Evolutionary conservation across 2,888 invertebrate genomes (phyloP), one percentile per base, ranked within the genome.

Genomic region (Amphimallon solstitiale): DNA sequence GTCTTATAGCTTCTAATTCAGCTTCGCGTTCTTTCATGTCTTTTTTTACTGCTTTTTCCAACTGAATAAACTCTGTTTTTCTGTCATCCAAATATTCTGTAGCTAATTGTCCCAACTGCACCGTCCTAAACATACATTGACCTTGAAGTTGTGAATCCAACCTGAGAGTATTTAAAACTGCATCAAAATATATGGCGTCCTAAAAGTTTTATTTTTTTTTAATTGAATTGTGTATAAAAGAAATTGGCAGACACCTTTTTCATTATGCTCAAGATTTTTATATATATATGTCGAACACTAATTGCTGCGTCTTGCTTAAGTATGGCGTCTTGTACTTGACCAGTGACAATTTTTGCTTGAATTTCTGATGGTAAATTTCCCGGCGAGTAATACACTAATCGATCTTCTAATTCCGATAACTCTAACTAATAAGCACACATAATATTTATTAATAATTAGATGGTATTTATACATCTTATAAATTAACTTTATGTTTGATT

Each of bases 141-240:
- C 87, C 86, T 79, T 90, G 90, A 7, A 84, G 84, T 40, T 84
- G 79, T 66, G 86, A 86, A 75, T 91, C 89, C 21, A 84, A 75
- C 72, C 85, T 85, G 49, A 90, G 78, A 0, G 86, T 85, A 37
- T 85, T 84, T 61, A 90, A 76, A 2, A 90, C 86, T 0, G 86
- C 86, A 49, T 89, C 88, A 72, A 88, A 90, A 74, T 88, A 88
- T 5, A 87, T 83, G 0, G 88, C 84, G 74, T 91, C 90, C 90
- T 89, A 73, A 34, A 70, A 63, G 14, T 62, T 51, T 51, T n/a
- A 19, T 1, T 3, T n/a, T 17, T 34, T 34, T 29, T 60, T 12
- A 17, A 34, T 37, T 15, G 0, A 19, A 40, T 23, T 21, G 9
- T 38, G 6, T 21, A 23, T 40, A 12, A 1, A 56, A 45, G 0